Evolutionary conservation across 2,888 invertebrate species (phyloP), one percentile per base, ranked within the genome.

Genomic region (Phortica okadai): DNA sequence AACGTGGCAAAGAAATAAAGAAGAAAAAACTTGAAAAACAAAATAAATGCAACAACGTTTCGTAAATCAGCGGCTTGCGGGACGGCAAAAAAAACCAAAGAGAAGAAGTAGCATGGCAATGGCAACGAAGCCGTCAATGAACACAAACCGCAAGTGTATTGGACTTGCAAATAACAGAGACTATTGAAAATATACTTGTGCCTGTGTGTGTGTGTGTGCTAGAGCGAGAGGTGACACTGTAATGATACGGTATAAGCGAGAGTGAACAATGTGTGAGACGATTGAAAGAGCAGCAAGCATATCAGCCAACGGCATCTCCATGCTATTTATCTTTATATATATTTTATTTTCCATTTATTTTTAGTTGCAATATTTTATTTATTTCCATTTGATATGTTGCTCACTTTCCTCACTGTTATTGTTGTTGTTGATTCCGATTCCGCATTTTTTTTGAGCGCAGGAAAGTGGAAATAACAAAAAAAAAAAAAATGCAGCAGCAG

Each of bases 141-240:
- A 70, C 54, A 54, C 70, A 70, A 70, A 70, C 70, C 70, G 25
- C 70, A 70, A 70, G 21, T 50, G 70, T 70, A 70, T 70, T 54
- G 70, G 70, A 70, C 50, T 70, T 25, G 54, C 54, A 54, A 70
- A 45, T 25, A 70, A 54, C 11, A 16, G 25, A 70, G 16, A 6
- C 50, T 11, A 50, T 16, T 10, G 21, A 62, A 25, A 62, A 10
- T 16, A 62, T 7, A 25, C 10, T 10, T 62, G 21, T 10, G 25
- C 21, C 21, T 25, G 21, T 3, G 25, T 4, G 42, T 14, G 42
- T 14, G 42, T n/a, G 42, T n/a, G n/a, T 66, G 14, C 6, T n/a
- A 6, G 66, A 41, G 25, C 11, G 66, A 66, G 42, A 59, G 54
- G 0, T 33, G 33, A 1, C 33, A 1, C 4, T 4, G 16, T 62